Evolutionary conservation across 2,797 vertebrate species (phyloP), one percentile per base, ranked within the genome.

Genomic region (Gambelia wislizenii): DNA sequence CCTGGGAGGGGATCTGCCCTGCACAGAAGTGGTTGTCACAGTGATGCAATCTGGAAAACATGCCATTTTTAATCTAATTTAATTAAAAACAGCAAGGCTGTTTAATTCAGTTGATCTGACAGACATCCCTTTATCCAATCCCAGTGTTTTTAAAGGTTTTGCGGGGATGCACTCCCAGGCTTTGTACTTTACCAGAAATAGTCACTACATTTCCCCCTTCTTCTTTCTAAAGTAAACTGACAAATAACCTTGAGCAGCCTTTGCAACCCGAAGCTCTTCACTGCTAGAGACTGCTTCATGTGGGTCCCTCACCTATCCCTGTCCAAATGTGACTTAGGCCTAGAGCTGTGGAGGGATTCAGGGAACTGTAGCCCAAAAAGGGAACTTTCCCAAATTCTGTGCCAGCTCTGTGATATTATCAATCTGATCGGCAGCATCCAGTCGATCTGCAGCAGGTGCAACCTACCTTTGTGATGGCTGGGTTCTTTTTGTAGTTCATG

Each of bases 401-500:
- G 64, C 59, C 22, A 61, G 22, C 4, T 25, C 4, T 10, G 12
- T 7, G 12, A 49, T 49, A 49, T 49, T 49, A 49, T 49, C 49
- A 49, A 49, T 10, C 49, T 49, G 49, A 10, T 10, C 49, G 16
- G 22, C 12, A 25, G 59, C 59, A 18, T 25, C 27, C 27, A 67
- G 10, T 2, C n/a, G 12, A 36, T 33, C n/a, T 70, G 69, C 13
- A 33, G 69, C 27, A 4, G 25, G 33, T 8, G 33, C 67, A 6
- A 14, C 98, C 97, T 94, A 99, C 99, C 97, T 97, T 98, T 83
- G 98, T 99, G 93, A 99, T 97, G 79, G 97, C 98, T 89, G 96
- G 81, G 2, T 98, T 99, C 95, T 99, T 99, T 95, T 98, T 98
- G 89, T 99, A 99, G 96, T 98, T 98, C 95, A 99, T 97, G 90